phyloP scores from a whole-genome alignment of 2,113 vertebrate species.

The Myanophis thanlyinensis region DNA sequence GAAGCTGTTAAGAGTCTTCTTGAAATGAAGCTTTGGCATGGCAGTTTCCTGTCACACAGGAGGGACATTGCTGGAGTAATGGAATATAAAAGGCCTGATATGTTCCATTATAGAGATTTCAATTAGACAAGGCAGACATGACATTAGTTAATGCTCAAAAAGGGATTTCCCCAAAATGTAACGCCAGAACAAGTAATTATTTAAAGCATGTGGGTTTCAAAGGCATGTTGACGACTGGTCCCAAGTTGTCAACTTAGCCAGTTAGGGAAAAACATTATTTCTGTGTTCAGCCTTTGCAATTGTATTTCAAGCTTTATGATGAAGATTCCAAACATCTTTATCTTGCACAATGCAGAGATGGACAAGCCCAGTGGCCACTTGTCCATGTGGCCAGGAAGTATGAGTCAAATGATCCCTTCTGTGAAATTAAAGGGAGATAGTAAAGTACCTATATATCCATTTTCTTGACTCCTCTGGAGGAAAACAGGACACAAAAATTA shows the following conservation, averaged over 20 bases:
- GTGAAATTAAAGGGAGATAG: not conserved
- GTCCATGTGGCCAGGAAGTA: not conserved
- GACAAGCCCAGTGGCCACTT: not conserved
- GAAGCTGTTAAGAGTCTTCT: conserved; percentile 11
- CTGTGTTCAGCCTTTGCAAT: not conserved
- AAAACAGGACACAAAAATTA: not conserved
- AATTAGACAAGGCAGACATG: conserved; percentile 46
- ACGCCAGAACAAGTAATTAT: conserved; percentile 34
- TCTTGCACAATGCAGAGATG: not conserved
- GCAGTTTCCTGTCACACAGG: conserved; percentile 37
- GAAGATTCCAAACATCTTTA: not conserved
- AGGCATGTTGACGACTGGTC: conserved; percentile 3
- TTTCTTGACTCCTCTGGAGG: not conserved
- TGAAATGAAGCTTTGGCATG: not conserved
- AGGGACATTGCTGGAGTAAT: not conserved
- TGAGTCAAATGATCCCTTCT: not conserved
- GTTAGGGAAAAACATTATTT: conserved; percentile 23
- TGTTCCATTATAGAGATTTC: conserved; percentile 44
- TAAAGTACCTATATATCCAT: not conserved
- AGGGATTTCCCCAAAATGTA: conserved; percentile 45
- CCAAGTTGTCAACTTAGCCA: conserved; percentile 17
- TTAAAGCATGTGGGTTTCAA: conserved; percentile 18
- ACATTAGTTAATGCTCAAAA: conserved; percentile 51
- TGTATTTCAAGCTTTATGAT: conserved; percentile 4
- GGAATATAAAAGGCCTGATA: conserved; percentile 41